phyloP scores from a whole-genome alignment of 2,113 vertebrate species.

The Gallinago undulata region DNA sequence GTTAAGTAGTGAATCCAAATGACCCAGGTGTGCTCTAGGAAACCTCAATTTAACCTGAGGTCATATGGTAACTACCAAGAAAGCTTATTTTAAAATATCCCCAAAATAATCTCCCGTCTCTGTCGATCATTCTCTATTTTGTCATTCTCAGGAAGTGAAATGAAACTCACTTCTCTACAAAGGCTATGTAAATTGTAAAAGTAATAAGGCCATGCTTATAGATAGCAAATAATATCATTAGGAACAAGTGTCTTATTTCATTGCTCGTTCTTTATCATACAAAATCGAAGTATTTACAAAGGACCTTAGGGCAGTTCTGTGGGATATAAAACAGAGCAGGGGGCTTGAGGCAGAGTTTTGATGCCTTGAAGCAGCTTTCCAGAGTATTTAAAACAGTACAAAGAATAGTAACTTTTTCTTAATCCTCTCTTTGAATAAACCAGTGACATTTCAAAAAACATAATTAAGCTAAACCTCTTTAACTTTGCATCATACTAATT shows the following conservation, averaged over 20 bases:
- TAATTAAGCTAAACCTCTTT: constrained; percentile 38
- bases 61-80: not conserved
- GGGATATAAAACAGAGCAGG: not conserved
- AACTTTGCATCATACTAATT: not conserved
- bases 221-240: not conserved
- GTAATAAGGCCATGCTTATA: not conserved
- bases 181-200: not conserved
- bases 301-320: not conserved
- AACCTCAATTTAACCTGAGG: not conserved
- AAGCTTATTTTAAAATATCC: not conserved
- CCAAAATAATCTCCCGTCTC: not conserved
- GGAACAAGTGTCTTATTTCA: not conserved
- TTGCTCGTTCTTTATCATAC: not conserved
- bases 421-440: constrained; percentile 37
- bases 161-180: not conserved
- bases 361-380: constrained; percentile 3
- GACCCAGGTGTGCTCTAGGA: not conserved
- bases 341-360: not conserved
- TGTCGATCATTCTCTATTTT: not conserved
- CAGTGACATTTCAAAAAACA: constrained; percentile 37
- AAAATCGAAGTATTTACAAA: not conserved
- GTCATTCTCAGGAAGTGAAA: not conserved
- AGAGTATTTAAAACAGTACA: constrained; percentile 4
- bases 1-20: not conserved
- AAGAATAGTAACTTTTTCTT: constrained; percentile 27